Conservation (phyloP, 2,797 vertebrate species). For the Tragopan temminckii region DNA sequence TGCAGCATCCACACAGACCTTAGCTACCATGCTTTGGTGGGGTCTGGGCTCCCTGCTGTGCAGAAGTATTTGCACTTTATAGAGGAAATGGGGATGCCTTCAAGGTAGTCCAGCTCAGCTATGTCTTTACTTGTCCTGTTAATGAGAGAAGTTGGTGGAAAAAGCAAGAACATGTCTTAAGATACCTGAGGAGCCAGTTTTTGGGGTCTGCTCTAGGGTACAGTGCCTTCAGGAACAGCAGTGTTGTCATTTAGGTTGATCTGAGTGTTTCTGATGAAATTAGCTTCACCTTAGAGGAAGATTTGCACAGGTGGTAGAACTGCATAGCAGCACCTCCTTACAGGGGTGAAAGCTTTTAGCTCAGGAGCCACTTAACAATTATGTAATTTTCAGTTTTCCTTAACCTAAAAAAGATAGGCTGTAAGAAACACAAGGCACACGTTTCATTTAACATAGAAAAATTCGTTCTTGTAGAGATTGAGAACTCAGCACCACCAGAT, state of each 20-base stretch:
- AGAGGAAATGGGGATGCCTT: too few relatives aligned
- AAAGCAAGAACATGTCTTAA: background rate
- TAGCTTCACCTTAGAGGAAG: background rate
- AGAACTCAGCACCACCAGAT: background rate
- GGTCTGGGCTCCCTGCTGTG: background rate
- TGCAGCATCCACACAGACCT: too few relatives aligned
- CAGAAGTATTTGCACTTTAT: background rate
- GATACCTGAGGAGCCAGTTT: background rate
- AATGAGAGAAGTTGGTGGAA: background rate
- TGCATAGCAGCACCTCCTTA: background rate
- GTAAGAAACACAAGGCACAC: background rate
- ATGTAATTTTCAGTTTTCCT: background rate
- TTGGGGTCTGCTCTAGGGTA: background rate
- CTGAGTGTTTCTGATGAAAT: background rate
- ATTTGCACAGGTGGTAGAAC: background rate
- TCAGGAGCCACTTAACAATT: background rate
- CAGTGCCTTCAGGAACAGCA: background rate
- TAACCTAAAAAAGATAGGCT: background rate
- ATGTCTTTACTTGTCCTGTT: background rate
- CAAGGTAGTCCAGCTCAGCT: background rate
- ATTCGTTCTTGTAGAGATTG: slow-evolving; percentile 14
- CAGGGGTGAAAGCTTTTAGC: background rate
- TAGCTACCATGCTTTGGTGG: background rate
- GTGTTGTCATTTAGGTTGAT: background rate
- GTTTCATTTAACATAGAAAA: slow-evolving; percentile 9